Conservation (phyloP, 2,113 vertebrate species). For the Leuciscus idus region DNA sequence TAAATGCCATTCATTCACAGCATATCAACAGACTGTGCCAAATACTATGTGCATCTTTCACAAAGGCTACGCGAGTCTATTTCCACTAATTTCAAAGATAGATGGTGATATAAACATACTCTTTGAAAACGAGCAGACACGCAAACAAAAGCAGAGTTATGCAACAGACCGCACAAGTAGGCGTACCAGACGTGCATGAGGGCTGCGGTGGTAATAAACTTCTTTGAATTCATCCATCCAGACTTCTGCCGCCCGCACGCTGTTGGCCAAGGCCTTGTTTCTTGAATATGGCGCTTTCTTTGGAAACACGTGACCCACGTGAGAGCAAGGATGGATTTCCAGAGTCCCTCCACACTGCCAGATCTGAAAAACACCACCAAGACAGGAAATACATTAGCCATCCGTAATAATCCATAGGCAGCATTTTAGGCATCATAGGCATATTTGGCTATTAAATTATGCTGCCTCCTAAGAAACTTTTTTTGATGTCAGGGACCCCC, state of each 20-base stretch:
- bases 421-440: not conserved
- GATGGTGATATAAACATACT: slow-evolving; percentile 27
- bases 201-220: slow-evolving; percentile 92
- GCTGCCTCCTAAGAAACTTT: not conserved
- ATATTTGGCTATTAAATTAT: not conserved
- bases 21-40: slow-evolving; percentile 35
- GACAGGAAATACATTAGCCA: slow-evolving; percentile 51
- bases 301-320: slow-evolving; percentile 95
- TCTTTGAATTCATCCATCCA: slow-evolving; percentile 97
- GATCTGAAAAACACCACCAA: slow-evolving; percentile 78
- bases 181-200: slow-evolving; percentile 90
- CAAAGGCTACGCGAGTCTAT: slow-evolving; percentile 30
- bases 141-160: slow-evolving; percentile 30
- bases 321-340: slow-evolving; percentile 95
- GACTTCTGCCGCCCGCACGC: slow-evolving; percentile 93
- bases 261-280: slow-evolving; percentile 93
- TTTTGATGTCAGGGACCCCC: too few species aligned
- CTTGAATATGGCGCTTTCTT: slow-evolving; percentile 95
- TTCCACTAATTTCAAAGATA: slow-evolving; percentile 2
- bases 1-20: slow-evolving; percentile 48
- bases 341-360: slow-evolving; percentile 97
- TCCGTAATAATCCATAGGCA: not conserved
- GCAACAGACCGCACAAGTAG: slow-evolving; percentile 10
- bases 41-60: slow-evolving; percentile 30
- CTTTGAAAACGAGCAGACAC: not conserved